These are phyloP conservation scores for Trissolcus basalis DNA, from an alignment of 1,140 invertebrate species.

Conservation along the genomic window DNA sequence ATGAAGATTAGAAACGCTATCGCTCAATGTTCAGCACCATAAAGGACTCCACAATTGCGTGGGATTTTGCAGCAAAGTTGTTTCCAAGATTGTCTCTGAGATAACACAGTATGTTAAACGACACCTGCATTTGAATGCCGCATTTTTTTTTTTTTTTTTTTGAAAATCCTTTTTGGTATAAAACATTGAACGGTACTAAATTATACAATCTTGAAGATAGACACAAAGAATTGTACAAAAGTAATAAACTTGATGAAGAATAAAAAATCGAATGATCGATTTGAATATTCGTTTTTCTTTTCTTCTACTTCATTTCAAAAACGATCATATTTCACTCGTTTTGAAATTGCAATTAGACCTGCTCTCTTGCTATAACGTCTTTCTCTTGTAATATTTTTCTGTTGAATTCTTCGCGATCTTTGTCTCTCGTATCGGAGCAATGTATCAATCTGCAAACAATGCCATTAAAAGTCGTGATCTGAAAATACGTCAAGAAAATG, in stretches of 20 bases:
- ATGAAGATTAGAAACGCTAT: slow-evolving; percentile 6
- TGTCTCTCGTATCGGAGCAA: slow-evolving; percentile 17
- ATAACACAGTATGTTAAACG: slow-evolving; percentile 36
- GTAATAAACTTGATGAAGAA: not conserved
- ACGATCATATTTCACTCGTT: slow-evolving; percentile 10
- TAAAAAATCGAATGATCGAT: not conserved
- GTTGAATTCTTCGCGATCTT: slow-evolving; percentile 15
- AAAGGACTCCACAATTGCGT: slow-evolving; percentile 15
- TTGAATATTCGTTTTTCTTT: no score
- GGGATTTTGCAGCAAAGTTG: slow-evolving; percentile 6
- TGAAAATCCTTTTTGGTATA: not conserved
- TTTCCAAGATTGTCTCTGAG: slow-evolving; percentile 14
- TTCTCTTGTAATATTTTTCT: slow-evolving; percentile 9
- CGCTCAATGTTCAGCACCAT: slow-evolving; percentile 3
- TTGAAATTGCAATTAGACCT: slow-evolving; percentile 23
- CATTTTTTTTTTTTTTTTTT: slow-evolving; percentile 13
- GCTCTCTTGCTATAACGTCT: not conserved
- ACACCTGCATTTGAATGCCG: slow-evolving; percentile 17
- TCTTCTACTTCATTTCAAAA: not conserved
- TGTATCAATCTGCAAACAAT: slow-evolving; percentile 52
- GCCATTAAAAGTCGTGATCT: slow-evolving; percentile 46
- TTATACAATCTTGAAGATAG: no score
- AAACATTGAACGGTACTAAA: not conserved
- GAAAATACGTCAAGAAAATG: slow-evolving; percentile 22
- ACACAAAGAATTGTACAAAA: no score